Evolutionary conservation across 1,140 invertebrate species (phyloP).

Genomic region (Leguminivora glycinivorella): DNA sequence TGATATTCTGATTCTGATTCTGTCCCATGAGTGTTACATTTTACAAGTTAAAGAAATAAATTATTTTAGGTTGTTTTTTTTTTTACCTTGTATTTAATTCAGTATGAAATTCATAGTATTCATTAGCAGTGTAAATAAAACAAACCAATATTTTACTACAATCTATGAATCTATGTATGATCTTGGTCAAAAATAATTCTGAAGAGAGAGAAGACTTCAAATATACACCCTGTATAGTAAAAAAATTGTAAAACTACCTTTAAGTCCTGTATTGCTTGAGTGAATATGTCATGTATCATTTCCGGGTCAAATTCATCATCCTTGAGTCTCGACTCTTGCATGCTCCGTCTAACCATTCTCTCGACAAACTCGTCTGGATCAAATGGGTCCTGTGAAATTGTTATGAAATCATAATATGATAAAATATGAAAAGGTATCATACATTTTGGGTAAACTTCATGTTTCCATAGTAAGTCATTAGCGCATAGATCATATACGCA

Average conservation of each 20-base stretch:
- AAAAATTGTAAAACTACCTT: conserved; percentile 56
- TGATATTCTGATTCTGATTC: conserved; percentile 29
- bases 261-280: conserved; percentile 91
- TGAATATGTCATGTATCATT: conserved; percentile 93
- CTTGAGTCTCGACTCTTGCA: conserved; percentile 86
- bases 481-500: too few relatives aligned
- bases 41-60: too few relatives aligned
- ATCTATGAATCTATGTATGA: too few relatives aligned
- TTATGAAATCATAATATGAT: not conserved
- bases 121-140: too few relatives aligned
- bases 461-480: too few relatives aligned
- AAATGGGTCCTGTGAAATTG: conserved; percentile 90
- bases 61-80: too few relatives aligned
- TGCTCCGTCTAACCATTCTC: conserved; percentile 95
- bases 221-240: not conserved
- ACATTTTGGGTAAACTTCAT: too few relatives aligned
- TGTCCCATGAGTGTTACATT: too few relatives aligned
- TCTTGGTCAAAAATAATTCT: too few relatives aligned
- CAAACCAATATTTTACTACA: too few relatives aligned
- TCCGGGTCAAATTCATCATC: conserved; percentile 87
- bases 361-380: conserved; percentile 99
- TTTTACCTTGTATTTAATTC: too few relatives aligned
- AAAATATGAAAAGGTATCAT: not conserved
- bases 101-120: too few relatives aligned
- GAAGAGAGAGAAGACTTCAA: not conserved